Evolutionary conservation across 2,888 invertebrate species (phyloP).

Genomic region (Macrophya annulata): DNA sequence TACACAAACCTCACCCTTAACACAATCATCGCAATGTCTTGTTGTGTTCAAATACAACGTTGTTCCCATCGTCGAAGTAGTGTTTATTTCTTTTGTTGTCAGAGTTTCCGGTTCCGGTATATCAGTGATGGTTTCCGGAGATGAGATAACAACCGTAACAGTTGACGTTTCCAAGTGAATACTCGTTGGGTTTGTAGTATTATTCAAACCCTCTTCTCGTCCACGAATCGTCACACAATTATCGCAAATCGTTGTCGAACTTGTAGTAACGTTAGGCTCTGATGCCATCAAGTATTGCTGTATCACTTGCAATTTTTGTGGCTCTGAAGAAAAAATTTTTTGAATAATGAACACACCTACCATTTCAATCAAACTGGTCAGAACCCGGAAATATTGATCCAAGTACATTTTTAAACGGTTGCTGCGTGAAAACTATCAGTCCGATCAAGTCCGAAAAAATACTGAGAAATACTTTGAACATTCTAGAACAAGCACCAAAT

Average conservation of each 20-base stretch:
- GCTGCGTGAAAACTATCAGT: no score
- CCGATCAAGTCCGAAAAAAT: no score
- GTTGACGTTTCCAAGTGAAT: constrained; percentile 49
- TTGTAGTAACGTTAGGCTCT: constrained; percentile 62
- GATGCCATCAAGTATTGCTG: constrained; percentile 76
- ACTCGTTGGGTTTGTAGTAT: constrained; percentile 48
- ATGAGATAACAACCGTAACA: background rate
- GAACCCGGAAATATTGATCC: no score
- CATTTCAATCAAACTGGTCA: no score
- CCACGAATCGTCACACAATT: constrained; percentile 24
- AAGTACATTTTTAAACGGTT: no score
- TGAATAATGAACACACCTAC: no score
- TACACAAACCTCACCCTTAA: constrained; percentile 83
- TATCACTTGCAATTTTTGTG: constrained; percentile 76
- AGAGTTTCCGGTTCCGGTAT: constrained; percentile 20
- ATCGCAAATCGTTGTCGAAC: constrained; percentile 58
- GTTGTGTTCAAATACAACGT: constrained; percentile 57
- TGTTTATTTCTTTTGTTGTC: background rate
- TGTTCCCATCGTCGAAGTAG: constrained; percentile 48
- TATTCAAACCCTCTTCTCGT: constrained; percentile 33
- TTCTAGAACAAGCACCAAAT: no score
- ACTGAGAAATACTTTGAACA: no score
- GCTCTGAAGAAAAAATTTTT: no score
- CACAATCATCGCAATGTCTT: constrained; percentile 76
- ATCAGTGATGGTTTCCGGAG: constrained; percentile 43